Evolutionary conservation across 2,888 invertebrate species (phyloP).

Genomic region (Aphodius granarius): DNA sequence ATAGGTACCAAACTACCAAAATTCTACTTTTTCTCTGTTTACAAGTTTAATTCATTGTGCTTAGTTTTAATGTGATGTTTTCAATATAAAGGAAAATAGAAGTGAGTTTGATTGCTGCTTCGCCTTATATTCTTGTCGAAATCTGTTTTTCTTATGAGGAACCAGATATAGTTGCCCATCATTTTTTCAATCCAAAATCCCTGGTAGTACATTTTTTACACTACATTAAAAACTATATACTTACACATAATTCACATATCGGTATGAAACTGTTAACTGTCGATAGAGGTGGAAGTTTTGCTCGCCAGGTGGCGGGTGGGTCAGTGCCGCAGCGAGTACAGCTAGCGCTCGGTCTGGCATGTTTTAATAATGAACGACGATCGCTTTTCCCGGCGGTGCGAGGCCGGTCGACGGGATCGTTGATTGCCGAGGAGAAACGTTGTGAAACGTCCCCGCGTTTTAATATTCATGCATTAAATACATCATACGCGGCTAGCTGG

Average conservation of each 20-base stretch:
- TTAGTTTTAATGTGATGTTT: too few relatives aligned
- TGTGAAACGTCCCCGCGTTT: constrained; percentile 30
- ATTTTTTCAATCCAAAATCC: too few relatives aligned
- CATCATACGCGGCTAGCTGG: constrained; percentile 22
- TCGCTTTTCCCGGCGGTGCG: constrained; percentile 19
- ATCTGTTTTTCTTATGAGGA: too few relatives aligned
- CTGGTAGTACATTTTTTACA: too few relatives aligned
- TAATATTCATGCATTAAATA: constrained; percentile 35
- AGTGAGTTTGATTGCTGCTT: too few relatives aligned
- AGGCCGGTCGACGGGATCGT: constrained; percentile 23
- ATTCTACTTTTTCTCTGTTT: too few relatives aligned
- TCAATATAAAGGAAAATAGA: too few relatives aligned
- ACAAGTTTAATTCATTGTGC: too few relatives aligned
- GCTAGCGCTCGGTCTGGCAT: background rate
- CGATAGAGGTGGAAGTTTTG: background rate
- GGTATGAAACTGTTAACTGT: background rate
- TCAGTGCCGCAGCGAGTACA: background rate
- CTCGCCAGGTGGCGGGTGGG: background rate
- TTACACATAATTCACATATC: background rate
- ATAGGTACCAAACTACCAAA: too few relatives aligned
- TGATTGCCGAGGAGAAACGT: constrained; percentile 31
- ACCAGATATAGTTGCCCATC: too few relatives aligned
- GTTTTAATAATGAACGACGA: constrained; percentile 27
- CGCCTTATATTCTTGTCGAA: too few relatives aligned
- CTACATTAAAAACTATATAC: background rate